Evolutionary conservation across 2,888 invertebrate species (phyloP).

Genomic region (Eilema griseolum): DNA sequence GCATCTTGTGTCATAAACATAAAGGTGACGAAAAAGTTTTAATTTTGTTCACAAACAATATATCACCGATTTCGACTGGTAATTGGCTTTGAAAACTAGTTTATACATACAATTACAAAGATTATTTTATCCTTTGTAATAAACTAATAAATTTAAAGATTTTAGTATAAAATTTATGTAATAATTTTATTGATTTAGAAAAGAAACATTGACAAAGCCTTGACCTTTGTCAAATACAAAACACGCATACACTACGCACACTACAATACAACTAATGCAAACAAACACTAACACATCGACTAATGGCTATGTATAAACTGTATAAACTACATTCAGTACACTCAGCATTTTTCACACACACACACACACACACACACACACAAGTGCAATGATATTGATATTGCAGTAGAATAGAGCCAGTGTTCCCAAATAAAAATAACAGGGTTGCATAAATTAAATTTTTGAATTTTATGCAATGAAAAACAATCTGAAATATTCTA

Average conservation of each 20-base stretch:
- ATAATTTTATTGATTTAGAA: constrained; percentile 15
- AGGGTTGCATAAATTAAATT: neutral
- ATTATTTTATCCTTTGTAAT: neutral
- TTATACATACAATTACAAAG: neutral
- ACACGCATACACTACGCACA: neutral
- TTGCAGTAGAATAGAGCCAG: neutral
- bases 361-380: neutral
- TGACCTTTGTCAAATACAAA: constrained; percentile 39
- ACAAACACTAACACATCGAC: too few relatives aligned
- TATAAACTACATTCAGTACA: neutral
- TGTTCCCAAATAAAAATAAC: neutral
- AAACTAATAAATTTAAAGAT: constrained; percentile 16
- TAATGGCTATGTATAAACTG: too few relatives aligned
- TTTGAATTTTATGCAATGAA: too few relatives aligned
- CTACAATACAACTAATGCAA: neutral
- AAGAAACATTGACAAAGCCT: constrained; percentile 37
- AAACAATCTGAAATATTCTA: neutral
- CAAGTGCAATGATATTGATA: neutral
- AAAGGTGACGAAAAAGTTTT: constrained; percentile 65
- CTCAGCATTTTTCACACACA: neutral
- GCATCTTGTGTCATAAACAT: constrained; percentile 67
- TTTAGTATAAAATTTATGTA: constrained; percentile 22
- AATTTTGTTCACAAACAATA: constrained; percentile 34
- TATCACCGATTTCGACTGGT: constrained; percentile 19
- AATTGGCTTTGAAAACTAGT: constrained; percentile 2